Evolutionary conservation across 2,113 vertebrate genomes (phyloP).

Genomic region (Pachypanchax playfairii): DNA sequence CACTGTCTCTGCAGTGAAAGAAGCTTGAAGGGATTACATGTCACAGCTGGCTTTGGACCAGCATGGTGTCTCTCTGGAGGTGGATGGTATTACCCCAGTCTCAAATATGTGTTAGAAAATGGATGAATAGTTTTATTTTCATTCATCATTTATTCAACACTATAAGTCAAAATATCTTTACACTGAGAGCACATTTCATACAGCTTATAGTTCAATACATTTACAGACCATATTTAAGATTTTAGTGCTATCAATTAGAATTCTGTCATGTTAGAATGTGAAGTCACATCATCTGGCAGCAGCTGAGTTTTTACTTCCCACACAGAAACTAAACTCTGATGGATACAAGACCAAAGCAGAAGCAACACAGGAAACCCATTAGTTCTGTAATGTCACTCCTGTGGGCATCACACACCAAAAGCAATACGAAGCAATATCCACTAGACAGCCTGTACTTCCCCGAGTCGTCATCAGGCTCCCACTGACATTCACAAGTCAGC

Average conservation of each 20-base stretch:
- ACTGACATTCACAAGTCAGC: conserved; percentile 63
- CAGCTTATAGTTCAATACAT: too few species aligned
- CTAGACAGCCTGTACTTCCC: conserved; percentile 41
- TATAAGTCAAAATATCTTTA: too few species aligned
- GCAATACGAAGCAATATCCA: conserved; percentile 57
- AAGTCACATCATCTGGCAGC: conserved; percentile 14
- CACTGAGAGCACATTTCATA: too few species aligned
- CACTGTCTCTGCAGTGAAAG: too few species aligned
- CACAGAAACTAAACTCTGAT: conserved; percentile 29
- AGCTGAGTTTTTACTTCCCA: conserved; percentile 36
- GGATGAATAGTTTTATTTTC: too few species aligned
- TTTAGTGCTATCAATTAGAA: not conserved
- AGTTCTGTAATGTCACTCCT: conserved; percentile 62
- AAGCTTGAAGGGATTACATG: too few species aligned
- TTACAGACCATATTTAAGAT: too few species aligned
- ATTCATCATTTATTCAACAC: too few species aligned
- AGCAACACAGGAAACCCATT: conserved; percentile 47
- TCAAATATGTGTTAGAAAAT: too few species aligned
- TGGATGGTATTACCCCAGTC: too few species aligned
- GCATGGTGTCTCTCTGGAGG: too few species aligned
- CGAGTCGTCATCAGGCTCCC: conserved; percentile 45
- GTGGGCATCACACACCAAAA: conserved; percentile 44
- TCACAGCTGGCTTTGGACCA: too few species aligned
- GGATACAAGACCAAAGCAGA: conserved; percentile 38
- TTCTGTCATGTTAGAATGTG: conserved; percentile 15